These are phyloP conservation scores for Muntiacus reevesi DNA, from an alignment of 2,113 vertebrate species.

Conservation along the genomic window DNA sequence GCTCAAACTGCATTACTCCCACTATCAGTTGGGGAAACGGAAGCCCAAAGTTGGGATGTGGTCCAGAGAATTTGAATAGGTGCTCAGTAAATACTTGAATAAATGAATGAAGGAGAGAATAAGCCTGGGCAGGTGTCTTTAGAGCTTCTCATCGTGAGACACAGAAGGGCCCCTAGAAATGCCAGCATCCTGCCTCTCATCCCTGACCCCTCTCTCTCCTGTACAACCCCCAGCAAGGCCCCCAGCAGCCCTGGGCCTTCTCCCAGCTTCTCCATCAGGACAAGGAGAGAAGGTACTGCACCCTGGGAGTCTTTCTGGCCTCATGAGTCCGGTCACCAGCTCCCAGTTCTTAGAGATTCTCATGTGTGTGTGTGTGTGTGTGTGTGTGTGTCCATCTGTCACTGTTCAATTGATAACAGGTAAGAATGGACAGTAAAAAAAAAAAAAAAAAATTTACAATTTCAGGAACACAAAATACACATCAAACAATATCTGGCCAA, in stretches of 20 bases:
- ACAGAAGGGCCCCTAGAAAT: neutral
- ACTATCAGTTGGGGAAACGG: neutral
- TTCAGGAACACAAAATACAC: neutral
- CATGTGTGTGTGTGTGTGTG: neutral
- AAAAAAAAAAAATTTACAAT: neutral
- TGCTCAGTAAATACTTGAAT: neutral
- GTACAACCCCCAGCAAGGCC: neutral
- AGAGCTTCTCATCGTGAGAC: neutral
- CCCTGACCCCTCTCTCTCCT: neutral
- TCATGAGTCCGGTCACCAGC: neutral
- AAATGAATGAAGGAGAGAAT: neutral
- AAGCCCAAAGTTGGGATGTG: neutral
- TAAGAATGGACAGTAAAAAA: neutral
- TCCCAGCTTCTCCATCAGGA: neutral
- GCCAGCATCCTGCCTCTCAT: neutral
- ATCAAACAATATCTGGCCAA: neutral
- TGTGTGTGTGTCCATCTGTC: neutral
- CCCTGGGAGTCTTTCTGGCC: neutral
- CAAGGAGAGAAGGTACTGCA: neutral
- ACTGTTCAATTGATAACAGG: neutral
- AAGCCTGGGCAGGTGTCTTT: neutral
- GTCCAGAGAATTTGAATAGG: neutral
- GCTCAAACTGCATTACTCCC: neutral
- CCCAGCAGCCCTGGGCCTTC: neutral
- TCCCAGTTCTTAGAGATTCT: neutral